These are phyloP conservation scores for Epinephelus awoara DNA, from an alignment of 2,797 vertebrate species.

Conservation along the genomic window DNA sequence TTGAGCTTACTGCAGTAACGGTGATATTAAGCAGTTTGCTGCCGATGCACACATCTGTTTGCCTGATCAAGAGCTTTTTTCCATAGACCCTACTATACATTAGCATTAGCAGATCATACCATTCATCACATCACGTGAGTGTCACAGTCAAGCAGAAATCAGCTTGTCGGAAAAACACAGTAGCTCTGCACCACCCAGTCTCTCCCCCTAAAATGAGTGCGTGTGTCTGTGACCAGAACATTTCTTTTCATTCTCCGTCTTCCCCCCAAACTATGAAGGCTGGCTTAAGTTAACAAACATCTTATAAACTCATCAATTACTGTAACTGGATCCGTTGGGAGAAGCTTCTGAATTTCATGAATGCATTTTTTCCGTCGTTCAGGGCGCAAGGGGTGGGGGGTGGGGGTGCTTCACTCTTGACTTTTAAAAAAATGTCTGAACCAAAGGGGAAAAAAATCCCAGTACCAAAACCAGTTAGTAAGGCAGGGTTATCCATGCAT, in stretches of 20 bases:
- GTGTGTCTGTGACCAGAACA: conserved; percentile 57
- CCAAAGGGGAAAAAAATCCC: conserved; percentile 15
- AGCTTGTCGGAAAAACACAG: conserved; percentile 76
- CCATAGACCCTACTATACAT: conserved; percentile 68
- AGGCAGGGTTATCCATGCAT: conserved; percentile 56
- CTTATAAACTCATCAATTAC: conserved; percentile 86
- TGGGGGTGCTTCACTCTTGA: conserved; percentile 46
- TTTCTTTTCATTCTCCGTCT: conserved; percentile 64
- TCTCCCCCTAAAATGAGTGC: conserved; percentile 14
- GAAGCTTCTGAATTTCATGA: conserved; percentile 84
- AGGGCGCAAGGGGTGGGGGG: conserved; percentile 53
- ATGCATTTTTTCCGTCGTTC: conserved; percentile 78
- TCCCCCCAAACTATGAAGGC: conserved; percentile 67
- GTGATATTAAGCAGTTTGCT: conserved; percentile 79
- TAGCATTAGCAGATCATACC: conserved; percentile 69
- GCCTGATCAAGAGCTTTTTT: conserved; percentile 79
- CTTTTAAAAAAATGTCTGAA: conserved; percentile 31
- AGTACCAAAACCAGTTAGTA: conserved; percentile 48
- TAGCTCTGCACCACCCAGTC: conserved; percentile 55
- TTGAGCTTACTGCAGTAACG: conserved; percentile 80
- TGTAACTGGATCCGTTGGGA: conserved; percentile 82
- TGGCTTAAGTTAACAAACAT: conserved; percentile 80
- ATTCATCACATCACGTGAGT: conserved; percentile 69
- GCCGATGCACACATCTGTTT: conserved; percentile 84
- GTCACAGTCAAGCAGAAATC: conserved; percentile 61